These are phyloP conservation scores for Acleris cristana DNA, from an alignment of 2,888 invertebrate genomes.

Conservation along the genomic window DNA sequence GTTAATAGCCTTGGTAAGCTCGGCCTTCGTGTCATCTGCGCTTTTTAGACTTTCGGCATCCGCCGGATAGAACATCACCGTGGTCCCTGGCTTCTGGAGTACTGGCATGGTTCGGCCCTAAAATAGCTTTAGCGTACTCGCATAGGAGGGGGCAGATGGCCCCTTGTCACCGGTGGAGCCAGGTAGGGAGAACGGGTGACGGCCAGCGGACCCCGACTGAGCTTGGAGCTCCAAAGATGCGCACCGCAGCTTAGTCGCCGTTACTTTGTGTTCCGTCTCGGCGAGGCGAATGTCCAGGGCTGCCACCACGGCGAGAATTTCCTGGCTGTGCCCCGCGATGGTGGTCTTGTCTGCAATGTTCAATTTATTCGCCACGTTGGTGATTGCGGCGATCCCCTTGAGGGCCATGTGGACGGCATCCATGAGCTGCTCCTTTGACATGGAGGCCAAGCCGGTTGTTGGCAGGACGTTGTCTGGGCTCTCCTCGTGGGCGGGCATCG, in stretches of 20 bases:
- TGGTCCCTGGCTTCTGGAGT: constrained; percentile 7
- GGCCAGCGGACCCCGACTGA: not conserved
- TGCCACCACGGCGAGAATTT: not conserved
- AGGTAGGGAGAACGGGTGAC: no score
- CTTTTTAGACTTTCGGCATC: not conserved
- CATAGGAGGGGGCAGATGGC: not conserved
- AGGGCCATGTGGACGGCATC: not conserved
- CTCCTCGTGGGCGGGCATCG: no score
- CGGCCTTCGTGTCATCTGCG: constrained; percentile 24
- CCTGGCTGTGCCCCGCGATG: not conserved
- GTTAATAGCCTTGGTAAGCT: not conserved
- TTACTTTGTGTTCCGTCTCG: not conserved
- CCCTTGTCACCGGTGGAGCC: no score
- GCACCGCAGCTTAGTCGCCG: not conserved
- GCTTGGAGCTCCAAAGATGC: not conserved
- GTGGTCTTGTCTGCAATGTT: not conserved
- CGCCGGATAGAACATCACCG: constrained; percentile 35
- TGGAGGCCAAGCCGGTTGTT: no score
- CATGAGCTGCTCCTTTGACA: not conserved
- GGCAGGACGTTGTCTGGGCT: no score
- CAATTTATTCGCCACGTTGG: not conserved
- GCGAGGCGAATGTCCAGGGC: constrained; percentile 16
- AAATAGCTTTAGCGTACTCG: not conserved
- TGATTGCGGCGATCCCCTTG: no score
- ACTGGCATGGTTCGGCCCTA: not conserved